Evolutionary conservation across 2,113 vertebrate species (phyloP).

Genomic region (Leuciscus idus): DNA sequence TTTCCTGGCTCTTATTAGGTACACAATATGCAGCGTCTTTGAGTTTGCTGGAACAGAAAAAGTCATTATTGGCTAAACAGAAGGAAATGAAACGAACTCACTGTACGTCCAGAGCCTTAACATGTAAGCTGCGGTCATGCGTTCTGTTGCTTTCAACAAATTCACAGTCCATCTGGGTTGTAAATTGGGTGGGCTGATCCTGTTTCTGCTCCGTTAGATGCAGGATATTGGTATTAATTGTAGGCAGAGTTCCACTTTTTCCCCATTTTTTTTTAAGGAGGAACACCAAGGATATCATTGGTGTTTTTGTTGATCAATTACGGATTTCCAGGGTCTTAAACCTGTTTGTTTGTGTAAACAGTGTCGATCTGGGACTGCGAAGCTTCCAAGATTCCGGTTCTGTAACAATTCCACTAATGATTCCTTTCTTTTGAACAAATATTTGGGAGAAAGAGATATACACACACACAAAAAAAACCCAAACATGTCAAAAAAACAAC

Average conservation of each 20-base stretch:
- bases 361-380: neutral
- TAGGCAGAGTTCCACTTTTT: conserved; percentile 10
- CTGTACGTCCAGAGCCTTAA: conserved; percentile 30
- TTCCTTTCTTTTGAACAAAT: neutral
- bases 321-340: neutral
- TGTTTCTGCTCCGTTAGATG: conserved; percentile 47
- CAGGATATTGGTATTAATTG: conserved; percentile 61
- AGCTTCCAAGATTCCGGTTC: neutral
- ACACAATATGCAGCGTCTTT: neutral
- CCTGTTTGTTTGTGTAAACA: neutral
- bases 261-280: neutral
- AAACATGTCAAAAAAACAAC: neutral
- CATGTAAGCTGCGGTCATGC: conserved; percentile 29
- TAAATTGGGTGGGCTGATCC: conserved; percentile 59
- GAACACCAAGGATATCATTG: neutral
- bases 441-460: neutral
- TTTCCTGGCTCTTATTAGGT: neutral
- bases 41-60: conserved; percentile 23
- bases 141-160: conserved; percentile 47
- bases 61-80: conserved; percentile 42
- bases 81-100: conserved; percentile 34
- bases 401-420: neutral
- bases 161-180: conserved; percentile 54
- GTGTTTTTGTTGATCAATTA: neutral
- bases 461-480: too few relatives aligned